These are phyloP conservation scores for Kobus ellipsiprymnus DNA, from an alignment of 2,113 vertebrate species.

Conservation along the genomic window DNA sequence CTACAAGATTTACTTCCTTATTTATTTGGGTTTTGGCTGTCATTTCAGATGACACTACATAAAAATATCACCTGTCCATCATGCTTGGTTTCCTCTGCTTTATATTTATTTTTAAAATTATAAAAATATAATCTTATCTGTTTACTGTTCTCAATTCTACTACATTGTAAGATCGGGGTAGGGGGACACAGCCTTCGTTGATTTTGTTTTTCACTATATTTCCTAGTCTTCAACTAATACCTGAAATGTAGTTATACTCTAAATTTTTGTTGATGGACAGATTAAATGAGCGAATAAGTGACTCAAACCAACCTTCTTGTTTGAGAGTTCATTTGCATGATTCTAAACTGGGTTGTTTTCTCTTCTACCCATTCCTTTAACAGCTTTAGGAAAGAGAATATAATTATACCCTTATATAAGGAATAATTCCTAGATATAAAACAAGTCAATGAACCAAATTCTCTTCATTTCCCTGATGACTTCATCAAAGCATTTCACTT, in stretches of 20 bases:
- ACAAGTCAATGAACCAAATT: background rate
- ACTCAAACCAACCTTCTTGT: background rate
- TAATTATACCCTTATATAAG: background rate
- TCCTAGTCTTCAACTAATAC: background rate
- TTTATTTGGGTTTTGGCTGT: background rate
- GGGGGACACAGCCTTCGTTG: background rate
- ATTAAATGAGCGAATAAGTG: background rate
- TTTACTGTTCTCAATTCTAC: background rate
- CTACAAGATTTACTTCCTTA: background rate
- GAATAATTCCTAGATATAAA: background rate
- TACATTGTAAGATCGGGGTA: rapidly evolving
- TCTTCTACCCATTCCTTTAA: background rate
- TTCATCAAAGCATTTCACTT: background rate
- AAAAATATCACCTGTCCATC: background rate
- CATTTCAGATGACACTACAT: background rate
- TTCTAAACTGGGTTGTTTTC: background rate
- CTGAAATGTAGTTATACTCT: background rate
- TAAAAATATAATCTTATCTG: background rate
- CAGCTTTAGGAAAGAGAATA: background rate
- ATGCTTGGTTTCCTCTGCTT: background rate
- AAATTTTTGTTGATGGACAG: background rate
- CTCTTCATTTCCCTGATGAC: background rate
- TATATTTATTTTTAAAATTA: background rate
- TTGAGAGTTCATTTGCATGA: background rate
- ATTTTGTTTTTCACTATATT: background rate